These are phyloP conservation scores for Tachypleus tridentatus DNA, from an alignment of 1,140 invertebrate genomes.

Conservation along the genomic window DNA sequence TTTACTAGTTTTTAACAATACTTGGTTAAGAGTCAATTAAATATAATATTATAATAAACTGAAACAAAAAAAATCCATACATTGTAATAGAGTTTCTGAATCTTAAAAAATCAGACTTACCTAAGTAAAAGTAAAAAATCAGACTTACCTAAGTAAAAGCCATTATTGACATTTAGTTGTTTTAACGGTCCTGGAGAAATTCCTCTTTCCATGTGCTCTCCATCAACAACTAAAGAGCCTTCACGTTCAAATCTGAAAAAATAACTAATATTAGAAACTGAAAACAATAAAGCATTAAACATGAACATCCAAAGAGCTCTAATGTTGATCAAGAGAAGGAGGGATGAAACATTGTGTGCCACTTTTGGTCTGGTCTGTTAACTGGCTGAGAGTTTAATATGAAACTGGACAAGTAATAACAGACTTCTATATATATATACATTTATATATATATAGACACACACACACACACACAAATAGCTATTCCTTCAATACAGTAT, in stretches of 20 bases:
- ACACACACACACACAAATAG: too few relatives aligned
- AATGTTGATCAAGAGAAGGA: too few relatives aligned
- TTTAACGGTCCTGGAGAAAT: constrained; percentile 67
- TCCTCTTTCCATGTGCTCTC: constrained; percentile 56
- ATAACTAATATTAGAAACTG: background rate
- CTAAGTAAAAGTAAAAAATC: constrained; percentile 50
- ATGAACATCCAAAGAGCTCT: too few relatives aligned
- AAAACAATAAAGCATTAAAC: too few relatives aligned
- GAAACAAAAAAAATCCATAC: constrained; percentile 4
- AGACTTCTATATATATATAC: too few relatives aligned
- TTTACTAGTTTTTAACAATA: too few relatives aligned
- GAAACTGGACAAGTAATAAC: too few relatives aligned
- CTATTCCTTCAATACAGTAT: too few relatives aligned
- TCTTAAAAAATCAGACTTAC: constrained; percentile 36
- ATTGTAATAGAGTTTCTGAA: background rate
- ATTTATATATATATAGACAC: too few relatives aligned
- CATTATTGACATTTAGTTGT: constrained; percentile 69
- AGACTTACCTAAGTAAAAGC: constrained; percentile 61
- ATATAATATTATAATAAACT: constrained; percentile 6
- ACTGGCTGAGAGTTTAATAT: too few relatives aligned
- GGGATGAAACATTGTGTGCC: too few relatives aligned
- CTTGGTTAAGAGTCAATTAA: background rate
- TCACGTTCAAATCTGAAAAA: constrained; percentile 2
- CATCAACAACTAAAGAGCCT: constrained; percentile 50
- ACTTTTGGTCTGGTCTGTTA: too few relatives aligned